Evolutionary conservation across 2,797 vertebrate genomes (phyloP).

Genomic region (Jordanella pulchra): DNA sequence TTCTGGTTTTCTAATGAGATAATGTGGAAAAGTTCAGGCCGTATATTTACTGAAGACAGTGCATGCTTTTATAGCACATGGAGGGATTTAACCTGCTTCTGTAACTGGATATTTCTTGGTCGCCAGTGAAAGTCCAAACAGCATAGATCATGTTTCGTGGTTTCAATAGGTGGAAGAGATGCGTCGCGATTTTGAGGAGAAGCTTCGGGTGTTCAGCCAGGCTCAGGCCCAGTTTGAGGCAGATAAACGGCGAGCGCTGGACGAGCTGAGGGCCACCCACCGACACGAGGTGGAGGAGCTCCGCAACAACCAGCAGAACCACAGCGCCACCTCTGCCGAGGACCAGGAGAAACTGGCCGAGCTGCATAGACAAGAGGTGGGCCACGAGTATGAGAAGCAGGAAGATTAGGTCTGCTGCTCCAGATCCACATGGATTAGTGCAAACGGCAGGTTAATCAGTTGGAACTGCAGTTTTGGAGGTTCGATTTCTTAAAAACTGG

Average conservation of each 20-base stretch:
- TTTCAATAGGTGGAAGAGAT: slow-evolving; percentile 92
- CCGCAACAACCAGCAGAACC: slow-evolving; percentile 89
- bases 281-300: slow-evolving; percentile 92
- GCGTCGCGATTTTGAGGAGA: slow-evolving; percentile 94
- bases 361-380: slow-evolving; percentile 83
- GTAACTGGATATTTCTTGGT: slow-evolving; percentile 80
- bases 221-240: slow-evolving; percentile 92
- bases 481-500: neutral
- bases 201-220: slow-evolving; percentile 89
- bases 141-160: slow-evolving; percentile 58
- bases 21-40: neutral
- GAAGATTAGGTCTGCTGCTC: slow-evolving; percentile 19
- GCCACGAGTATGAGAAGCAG: slow-evolving; percentile 33
- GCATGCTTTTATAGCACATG: slow-evolving; percentile 27
- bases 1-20: neutral
- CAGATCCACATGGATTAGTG: slow-evolving; percentile 2
- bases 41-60: neutral
- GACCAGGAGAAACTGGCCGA: slow-evolving; percentile 91
- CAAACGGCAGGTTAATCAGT: slow-evolving; percentile 32
- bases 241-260: slow-evolving; percentile 89
- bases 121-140: slow-evolving; percentile 59
- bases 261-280: slow-evolving; percentile 87
- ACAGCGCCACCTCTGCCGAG: slow-evolving; percentile 85
- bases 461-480: slow-evolving; percentile 38
- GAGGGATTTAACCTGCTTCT: slow-evolving; percentile 83